Conservation (phyloP, 2,797 vertebrate genomes). For the Aplochiton taeniatus region DNA sequence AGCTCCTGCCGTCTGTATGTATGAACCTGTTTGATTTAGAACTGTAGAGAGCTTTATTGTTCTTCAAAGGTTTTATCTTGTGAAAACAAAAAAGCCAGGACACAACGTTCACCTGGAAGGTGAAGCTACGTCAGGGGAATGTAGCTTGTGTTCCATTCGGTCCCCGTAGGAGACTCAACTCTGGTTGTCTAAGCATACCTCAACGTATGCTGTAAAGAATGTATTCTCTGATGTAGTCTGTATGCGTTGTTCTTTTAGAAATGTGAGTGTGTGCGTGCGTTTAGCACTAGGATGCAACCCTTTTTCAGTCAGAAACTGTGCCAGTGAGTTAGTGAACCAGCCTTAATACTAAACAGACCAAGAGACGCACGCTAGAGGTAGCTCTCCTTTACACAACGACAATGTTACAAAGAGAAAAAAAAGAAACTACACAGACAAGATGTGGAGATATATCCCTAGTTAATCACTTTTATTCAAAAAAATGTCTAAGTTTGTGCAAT, state of each 20-base stretch:
- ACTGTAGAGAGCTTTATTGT: slow-evolving; percentile 36
- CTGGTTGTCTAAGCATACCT: slow-evolving; percentile 24
- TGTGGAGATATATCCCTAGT: slow-evolving; percentile 64
- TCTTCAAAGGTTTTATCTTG: slow-evolving; percentile 36
- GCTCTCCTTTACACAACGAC: slow-evolving; percentile 49
- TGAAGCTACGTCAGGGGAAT: slow-evolving; percentile 18
- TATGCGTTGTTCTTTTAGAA: slow-evolving; percentile 47
- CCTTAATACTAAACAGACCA: slow-evolving; percentile 84
- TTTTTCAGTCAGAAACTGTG: slow-evolving; percentile 81
- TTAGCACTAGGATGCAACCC: slow-evolving; percentile 71
- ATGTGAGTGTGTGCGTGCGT: slow-evolving; percentile 47
- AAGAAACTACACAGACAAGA: slow-evolving; percentile 38
- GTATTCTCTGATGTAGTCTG: slow-evolving; percentile 59
- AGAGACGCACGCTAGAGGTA: slow-evolving; percentile 61
- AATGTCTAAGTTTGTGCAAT: slow-evolving; percentile 91
- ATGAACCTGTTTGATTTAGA: slow-evolving; percentile 21
- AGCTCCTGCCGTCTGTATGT: slow-evolving; percentile 43
- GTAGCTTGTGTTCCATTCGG: slow-evolving; percentile 13
- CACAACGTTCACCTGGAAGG: slow-evolving; percentile 29
- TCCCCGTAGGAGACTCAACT: slow-evolving; percentile 25
- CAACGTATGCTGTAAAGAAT: slow-evolving; percentile 60
- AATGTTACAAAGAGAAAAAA: slow-evolving; percentile 51
- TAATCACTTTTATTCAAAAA: slow-evolving; percentile 70
- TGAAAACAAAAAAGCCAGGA: slow-evolving; percentile 17
- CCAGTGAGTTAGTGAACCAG: slow-evolving; percentile 88